A percentile compares a stretch with the other conserved stretches of the same genome.
phyloP scores from a whole-genome alignment of 1,140 invertebrate genomes.

The Zaprionus gabonicus region DNA sequence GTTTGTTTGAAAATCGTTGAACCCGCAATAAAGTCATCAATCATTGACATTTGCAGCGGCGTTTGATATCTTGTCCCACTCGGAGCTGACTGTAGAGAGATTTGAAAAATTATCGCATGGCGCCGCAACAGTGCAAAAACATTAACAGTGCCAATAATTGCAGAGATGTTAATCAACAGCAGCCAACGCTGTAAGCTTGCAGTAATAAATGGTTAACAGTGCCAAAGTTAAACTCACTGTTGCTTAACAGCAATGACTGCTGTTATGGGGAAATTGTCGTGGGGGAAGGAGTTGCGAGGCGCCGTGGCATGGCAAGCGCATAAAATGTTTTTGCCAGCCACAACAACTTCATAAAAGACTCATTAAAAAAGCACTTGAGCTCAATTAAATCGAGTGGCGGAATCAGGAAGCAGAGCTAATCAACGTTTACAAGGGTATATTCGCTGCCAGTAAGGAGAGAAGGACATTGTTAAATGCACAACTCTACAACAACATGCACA shows the following conservation, averaged over 20 bases:
- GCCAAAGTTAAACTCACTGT: background rate
- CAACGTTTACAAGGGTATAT: slow-evolving; percentile 70
- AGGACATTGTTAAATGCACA: slow-evolving; percentile 44
- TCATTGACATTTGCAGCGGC: slow-evolving; percentile 82
- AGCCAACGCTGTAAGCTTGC: slow-evolving; percentile 3
- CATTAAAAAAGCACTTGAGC: slow-evolving; percentile 81
- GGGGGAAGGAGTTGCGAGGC: background rate
- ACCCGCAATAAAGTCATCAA: slow-evolving; percentile 84
- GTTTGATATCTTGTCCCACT: slow-evolving; percentile 52
- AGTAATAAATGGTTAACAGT: background rate
- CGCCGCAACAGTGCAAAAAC: slow-evolving; percentile 47
- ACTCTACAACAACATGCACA: slow-evolving; percentile 1
- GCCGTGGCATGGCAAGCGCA: background rate
- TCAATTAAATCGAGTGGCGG: slow-evolving; percentile 72
- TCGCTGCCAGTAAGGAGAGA: slow-evolving; percentile 33
- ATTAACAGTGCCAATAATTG: slow-evolving; percentile 15
- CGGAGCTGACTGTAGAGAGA: slow-evolving; percentile 35
- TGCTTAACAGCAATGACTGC: background rate
- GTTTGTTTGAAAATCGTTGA: slow-evolving; percentile 78
- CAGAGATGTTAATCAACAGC: slow-evolving; percentile 8
- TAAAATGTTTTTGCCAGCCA: slow-evolving; percentile 29
- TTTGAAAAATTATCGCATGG: slow-evolving; percentile 77
- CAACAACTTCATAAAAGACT: slow-evolving; percentile 73
- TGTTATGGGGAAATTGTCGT: background rate
- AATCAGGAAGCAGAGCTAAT: slow-evolving; percentile 64